Percentiles rank a stretch among this genome's conserved stretches.
These are phyloP conservation scores for Cygnus olor DNA, from an alignment of 2,797 vertebrate genomes.

Conservation along the genomic window DNA sequence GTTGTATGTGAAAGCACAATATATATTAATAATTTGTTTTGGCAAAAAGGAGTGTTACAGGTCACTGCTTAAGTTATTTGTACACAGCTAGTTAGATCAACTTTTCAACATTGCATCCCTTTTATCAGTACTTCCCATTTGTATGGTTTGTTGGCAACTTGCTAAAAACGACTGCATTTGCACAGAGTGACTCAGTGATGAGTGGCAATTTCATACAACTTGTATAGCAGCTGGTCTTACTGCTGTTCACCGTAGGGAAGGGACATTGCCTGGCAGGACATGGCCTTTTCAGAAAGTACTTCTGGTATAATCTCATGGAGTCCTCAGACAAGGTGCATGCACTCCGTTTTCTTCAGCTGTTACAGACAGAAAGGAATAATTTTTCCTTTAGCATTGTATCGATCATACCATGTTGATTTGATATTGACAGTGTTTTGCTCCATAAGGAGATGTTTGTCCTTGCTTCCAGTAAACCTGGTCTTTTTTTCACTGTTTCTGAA, in stretches of 20 bases:
- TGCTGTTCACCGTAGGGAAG: neutral
- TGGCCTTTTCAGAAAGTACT: neutral
- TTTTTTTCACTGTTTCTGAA: neutral
- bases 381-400: neutral
- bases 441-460: neutral
- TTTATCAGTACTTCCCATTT: neutral
- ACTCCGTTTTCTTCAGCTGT: neutral
- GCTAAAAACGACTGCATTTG: neutral
- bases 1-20: neutral
- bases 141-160: neutral
- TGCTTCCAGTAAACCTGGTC: neutral
- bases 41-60: neutral
- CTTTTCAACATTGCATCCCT: neutral
- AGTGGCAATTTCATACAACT: neutral
- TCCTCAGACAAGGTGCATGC: neutral
- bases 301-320: neutral
- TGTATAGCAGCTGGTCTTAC: neutral
- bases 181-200: fast-evolving
- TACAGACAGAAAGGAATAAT: neutral
- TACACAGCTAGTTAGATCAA: neutral
- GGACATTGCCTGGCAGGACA: neutral
- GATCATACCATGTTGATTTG: neutral
- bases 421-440: neutral
- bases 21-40: neutral
- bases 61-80: fast-evolving